Percentiles rank a stretch among this genome's conserved stretches.
phyloP scores from a whole-genome alignment of 1,140 invertebrate genomes.

The Chrysopa pallens region DNA sequence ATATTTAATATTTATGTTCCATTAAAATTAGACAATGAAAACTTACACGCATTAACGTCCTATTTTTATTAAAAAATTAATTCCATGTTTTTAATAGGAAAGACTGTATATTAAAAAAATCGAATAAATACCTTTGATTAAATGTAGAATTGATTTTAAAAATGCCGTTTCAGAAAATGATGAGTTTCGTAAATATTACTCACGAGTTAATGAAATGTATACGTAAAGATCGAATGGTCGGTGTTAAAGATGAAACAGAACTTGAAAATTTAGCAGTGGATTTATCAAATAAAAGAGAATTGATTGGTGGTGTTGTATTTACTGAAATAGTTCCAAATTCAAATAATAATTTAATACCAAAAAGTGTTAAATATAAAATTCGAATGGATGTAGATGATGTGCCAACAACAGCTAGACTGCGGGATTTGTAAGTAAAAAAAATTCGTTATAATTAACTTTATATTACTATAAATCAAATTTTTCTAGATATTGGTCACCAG shows the following conservation, averaged over 20 bases:
- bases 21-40: too few species aligned
- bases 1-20: too few species aligned
- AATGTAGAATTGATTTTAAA: too few species aligned
- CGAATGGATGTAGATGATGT: constrained; percentile 49
- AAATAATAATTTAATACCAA: constrained; percentile 15
- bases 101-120: too few species aligned
- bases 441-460: background rate
- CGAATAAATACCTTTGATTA: too few species aligned
- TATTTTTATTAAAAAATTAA: too few species aligned
- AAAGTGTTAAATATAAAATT: constrained; percentile 35
- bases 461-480: constrained; percentile 1
- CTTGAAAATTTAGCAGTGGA: constrained; percentile 29
- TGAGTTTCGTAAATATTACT: constrained; percentile 14
- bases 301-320: constrained; percentile 30
- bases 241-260: constrained; percentile 27
- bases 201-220: constrained; percentile 36
- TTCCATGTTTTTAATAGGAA: too few species aligned
- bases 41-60: too few species aligned
- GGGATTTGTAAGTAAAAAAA: constrained; percentile 27
- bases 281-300: constrained; percentile 32
- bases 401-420: constrained; percentile 36
- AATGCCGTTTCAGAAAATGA: constrained; percentile 16
- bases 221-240: constrained; percentile 33
- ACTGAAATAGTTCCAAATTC: constrained; percentile 22
- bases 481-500: constrained; percentile 41